These are phyloP conservation scores for Lagopus muta DNA, from an alignment of 2,113 vertebrate genomes.

Conservation along the genomic window DNA sequence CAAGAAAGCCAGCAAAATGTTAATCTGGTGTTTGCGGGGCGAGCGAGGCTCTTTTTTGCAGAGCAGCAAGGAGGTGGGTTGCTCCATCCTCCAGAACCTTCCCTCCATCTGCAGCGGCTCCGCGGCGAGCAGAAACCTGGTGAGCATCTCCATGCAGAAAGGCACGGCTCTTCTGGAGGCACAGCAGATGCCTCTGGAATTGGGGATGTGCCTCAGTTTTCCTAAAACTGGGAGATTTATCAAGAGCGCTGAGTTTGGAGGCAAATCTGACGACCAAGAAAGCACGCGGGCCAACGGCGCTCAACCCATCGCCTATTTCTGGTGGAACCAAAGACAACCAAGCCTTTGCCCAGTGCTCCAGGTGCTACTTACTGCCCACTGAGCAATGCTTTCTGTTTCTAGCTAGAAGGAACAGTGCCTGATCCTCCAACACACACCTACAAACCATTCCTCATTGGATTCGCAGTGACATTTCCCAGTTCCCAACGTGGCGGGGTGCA, in stretches of 20 bases:
- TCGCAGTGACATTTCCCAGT: fast-evolving
- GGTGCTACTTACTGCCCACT: fast-evolving
- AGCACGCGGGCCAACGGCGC: fast-evolving
- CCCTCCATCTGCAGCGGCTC: background rate
- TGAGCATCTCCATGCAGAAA: background rate
- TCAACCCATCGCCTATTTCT: background rate
- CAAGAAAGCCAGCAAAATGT: background rate
- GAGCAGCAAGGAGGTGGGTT: background rate
- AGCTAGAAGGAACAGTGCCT: fast-evolving
- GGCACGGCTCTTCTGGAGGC: fast-evolving
- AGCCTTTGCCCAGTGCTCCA: background rate
- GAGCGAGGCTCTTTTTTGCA: background rate
- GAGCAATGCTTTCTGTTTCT: fast-evolving
- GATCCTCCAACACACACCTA: fast-evolving
- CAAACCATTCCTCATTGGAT: fast-evolving
- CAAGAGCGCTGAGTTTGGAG: background rate
- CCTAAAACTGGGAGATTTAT: background rate
- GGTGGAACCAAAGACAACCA: fast-evolving
- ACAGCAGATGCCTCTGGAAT: background rate
- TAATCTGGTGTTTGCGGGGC: background rate
- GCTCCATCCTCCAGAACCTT: background rate
- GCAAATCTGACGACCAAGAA: fast-evolving
- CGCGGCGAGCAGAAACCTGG: background rate
- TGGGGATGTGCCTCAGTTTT: background rate
- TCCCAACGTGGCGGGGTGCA: fast-evolving